Base-by-base conservation (phyloP, 1,140 invertebrate genomes). In the Drosophila guanche region DNA sequence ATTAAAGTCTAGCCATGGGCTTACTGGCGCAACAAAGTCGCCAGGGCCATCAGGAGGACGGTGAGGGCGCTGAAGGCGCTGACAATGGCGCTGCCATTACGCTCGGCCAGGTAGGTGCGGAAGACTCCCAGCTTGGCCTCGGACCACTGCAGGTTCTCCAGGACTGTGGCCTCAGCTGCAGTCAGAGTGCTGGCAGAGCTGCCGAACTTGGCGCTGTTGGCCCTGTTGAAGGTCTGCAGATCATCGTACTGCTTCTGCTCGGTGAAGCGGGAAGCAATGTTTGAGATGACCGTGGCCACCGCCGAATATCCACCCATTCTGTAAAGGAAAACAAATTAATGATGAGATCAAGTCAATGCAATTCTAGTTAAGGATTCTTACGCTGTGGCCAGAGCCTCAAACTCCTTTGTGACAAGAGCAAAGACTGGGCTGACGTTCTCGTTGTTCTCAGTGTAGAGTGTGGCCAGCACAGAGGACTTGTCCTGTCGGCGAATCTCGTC, bases 241-340 rank as follows among this genome's bases (percentile, higher is more conserved):
- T 83, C 73, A 0, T 76, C 65, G 5, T 92, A 83, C 70, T 93
- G 91, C 33, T 65, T 63, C 50, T 92, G 71, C 29, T 90, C 92
- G 6, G 92, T 79, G 29, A 93, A 92, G 14, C 92, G 92, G 1
- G 72, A 56, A 12, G 92, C 92, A 47, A 93, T 91, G 48, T 91
- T 91, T 43, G 88, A 92, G 5, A 93, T 72, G 3, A 92, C 91
- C 4, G 92, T 91, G 5, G 89, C 71, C 14, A 92, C 90, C 29
- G 91, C 84, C 3, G 91, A 90, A 27, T 92, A 76, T 12, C 92
- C 91, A 45, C 69, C 91, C 90, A 81, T 91, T 52, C 81, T 90
- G 29, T 16, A 40, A 52, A 70, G 53, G 47, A 62, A 65, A 83
- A 51, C 56, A 52, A 68, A 55, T 47, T 4, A 65, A 55, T 25